Evolutionary conservation across 2,113 vertebrate genomes (phyloP).

Genomic region (Asarcornis scutulata): DNA sequence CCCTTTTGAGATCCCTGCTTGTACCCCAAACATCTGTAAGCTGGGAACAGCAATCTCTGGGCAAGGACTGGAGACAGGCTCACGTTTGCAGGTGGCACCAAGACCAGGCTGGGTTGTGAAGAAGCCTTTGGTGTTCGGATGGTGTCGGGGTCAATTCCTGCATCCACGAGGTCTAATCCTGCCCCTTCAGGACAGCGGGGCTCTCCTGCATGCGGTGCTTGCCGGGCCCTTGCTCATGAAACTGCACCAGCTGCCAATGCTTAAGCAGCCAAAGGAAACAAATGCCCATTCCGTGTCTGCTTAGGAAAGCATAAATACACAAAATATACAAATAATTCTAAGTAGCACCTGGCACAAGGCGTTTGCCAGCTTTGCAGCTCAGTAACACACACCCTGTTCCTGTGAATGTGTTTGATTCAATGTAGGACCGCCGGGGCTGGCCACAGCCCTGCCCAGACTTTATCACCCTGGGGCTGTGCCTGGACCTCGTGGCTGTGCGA

Average conservation of each 20-base stretch:
- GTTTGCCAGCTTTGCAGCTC: not conserved
- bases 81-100: not conserved
- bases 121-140: not conserved
- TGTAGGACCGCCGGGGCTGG: not conserved
- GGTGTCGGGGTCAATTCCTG: not conserved
- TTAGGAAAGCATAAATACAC: not conserved
- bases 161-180: not conserved
- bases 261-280: not conserved
- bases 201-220: not conserved
- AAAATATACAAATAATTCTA: constrained; percentile 1
- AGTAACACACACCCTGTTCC: fast-evolving
- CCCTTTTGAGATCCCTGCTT: not conserved
- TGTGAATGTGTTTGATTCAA: fast-evolving
- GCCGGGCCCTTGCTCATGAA: not conserved
- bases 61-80: not conserved
- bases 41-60: not conserved
- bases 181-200: not conserved
- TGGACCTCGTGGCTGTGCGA: not conserved
- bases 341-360: not conserved
- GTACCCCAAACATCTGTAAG: not conserved
- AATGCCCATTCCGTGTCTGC: not conserved
- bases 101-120: not conserved
- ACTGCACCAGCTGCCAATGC: not conserved
- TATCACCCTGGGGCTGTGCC: not conserved
- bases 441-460: not conserved